Conservation (phyloP, 2,113 vertebrate genomes). For the Gymnobelideus leadbeateri region DNA sequence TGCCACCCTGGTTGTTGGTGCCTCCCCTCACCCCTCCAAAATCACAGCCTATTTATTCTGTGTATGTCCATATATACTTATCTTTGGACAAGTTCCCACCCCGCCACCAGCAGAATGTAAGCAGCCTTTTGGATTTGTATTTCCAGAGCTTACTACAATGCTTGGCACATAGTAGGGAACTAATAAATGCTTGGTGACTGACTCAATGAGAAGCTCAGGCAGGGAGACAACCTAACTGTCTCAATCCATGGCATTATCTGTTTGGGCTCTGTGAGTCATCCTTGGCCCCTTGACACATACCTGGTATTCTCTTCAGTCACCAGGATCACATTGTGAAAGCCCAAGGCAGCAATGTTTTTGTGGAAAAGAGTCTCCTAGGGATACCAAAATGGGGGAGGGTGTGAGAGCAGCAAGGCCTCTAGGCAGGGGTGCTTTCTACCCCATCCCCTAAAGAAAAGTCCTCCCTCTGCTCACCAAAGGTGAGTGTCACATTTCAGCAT, state of each 20-base stretch:
- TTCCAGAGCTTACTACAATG: neutral
- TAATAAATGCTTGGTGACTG: neutral
- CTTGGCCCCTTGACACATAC: constrained; percentile 66
- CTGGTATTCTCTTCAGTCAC: constrained; percentile 84
- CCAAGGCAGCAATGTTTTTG: constrained; percentile 66
- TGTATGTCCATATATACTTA: neutral
- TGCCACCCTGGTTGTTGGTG: neutral
- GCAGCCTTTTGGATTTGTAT: neutral
- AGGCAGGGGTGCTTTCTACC: neutral
- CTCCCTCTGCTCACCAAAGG: neutral
- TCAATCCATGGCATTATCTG: neutral
- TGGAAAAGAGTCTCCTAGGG: constrained; percentile 80
- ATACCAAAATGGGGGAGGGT: neutral
- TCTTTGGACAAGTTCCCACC: neutral
- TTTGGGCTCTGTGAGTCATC: neutral
- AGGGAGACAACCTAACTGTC: neutral
- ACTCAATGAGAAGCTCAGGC: neutral
- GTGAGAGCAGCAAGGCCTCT: constrained; percentile 22
- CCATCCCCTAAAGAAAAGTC: neutral
- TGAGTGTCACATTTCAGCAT: neutral
- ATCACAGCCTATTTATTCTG: neutral
- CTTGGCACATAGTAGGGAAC: constrained; percentile 6
- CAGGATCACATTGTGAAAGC: constrained; percentile 74
- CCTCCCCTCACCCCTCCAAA: neutral
- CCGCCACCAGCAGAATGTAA: neutral